Evolutionary conservation across 2,888 invertebrate species (phyloP), one percentile per base, ranked within the genome.

Genomic region (Sinohyriopsis cumingii): DNA sequence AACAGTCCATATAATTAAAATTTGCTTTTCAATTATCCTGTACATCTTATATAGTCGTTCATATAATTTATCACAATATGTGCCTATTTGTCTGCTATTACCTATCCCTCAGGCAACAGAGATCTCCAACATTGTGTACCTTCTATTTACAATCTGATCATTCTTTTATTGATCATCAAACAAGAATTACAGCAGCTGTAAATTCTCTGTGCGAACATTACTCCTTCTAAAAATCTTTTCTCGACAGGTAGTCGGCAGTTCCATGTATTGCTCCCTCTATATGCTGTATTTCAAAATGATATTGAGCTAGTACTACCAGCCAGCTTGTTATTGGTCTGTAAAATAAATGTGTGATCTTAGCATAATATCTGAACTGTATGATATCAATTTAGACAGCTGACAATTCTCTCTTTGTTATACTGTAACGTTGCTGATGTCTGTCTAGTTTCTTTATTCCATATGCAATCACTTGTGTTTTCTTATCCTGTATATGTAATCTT

Each of bases 351-450:
- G 5, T 45, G 28, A 53, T 64, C 68, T 20, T 45, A 54, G 68
- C 68, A 56, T 63, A 71, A 54, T 68, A 59, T 22, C 57, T 12
- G 56, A 57, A 70, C 22, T 69, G 66, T 22, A 59, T 20, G 12
- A 59, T 55, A 33, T 61, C 64, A 12, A 24, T 68, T 12, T 65
- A 45, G 20, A 70, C 67, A 25, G 72, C 73, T 18, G 73, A 60
- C 28, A 73, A 59, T 65, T 73, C 72, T 45, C 45, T 62, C 3
- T 59, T 28, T 15, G 73, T 73, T 19, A 59, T 56, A 59, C 72
- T 73, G 55, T 69, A 70, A 9, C 45, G 64, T 45, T 65, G 24
- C 55, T 72, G 64, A n/a, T 18, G 20, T 24, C 19, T 19, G 22
- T 24, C 28, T 33, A 72, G 7, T 18, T 45, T 53, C 5, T 60